phyloP scores from a whole-genome alignment of 2,797 vertebrate species.

The Phrynocephalus guinanensis region DNA sequence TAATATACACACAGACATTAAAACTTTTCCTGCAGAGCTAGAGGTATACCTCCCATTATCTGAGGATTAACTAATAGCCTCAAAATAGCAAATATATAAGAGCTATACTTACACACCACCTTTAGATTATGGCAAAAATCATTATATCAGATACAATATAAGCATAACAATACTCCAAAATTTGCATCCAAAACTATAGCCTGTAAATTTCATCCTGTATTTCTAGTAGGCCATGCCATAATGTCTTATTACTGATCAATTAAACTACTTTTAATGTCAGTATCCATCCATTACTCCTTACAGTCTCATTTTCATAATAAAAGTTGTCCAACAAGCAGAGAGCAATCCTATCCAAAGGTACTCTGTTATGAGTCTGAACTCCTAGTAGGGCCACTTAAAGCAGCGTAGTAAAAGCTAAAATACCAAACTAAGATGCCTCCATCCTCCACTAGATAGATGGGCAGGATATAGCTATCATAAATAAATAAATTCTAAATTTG shows the following conservation, averaged over 20 bases:
- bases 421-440: too few relatives aligned
- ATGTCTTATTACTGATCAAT: background rate
- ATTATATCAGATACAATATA: background rate
- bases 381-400: too few relatives aligned
- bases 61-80: background rate
- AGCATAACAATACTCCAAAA: too few relatives aligned
- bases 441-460: too few relatives aligned
- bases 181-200: background rate
- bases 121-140: conserved; percentile 15
- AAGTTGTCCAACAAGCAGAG: too few relatives aligned
- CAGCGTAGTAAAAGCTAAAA: too few relatives aligned
- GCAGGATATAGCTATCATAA: too few relatives aligned
- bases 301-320: background rate
- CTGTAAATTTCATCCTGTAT: background rate
- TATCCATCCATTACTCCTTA: background rate
- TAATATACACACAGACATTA: conserved; percentile 43
- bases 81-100: background rate
- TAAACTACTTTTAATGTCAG: conserved; percentile 23
- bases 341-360: too few relatives aligned
- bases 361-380: too few relatives aligned
- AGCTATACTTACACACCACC: background rate
- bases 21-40: conserved; percentile 45
- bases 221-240: background rate
- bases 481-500: too few relatives aligned
- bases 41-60: background rate